Conservation (phyloP, 1,140 invertebrate genomes). For the Drosophila equinoxialis region DNA sequence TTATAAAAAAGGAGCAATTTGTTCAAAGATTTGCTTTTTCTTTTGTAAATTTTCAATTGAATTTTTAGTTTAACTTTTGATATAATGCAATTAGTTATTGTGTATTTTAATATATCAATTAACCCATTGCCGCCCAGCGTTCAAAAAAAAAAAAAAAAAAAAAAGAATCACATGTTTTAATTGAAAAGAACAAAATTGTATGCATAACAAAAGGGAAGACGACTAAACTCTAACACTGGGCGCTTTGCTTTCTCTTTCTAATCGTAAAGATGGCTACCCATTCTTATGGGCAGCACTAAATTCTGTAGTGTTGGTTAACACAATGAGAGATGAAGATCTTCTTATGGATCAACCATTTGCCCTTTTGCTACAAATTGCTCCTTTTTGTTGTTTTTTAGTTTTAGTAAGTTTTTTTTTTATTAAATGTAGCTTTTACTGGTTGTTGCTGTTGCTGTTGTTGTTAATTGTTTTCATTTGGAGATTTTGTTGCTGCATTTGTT, state of each 20-base stretch:
- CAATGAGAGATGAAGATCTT: neutral
- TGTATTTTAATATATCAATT: conserved; percentile 24
- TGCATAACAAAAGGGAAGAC: too few relatives aligned
- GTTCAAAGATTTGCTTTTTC: conserved; percentile 67
- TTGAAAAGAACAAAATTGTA: too few relatives aligned
- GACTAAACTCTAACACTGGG: neutral
- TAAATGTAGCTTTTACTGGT: conserved; percentile 43
- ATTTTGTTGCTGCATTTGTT: conserved; percentile 43
- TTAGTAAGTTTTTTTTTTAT: neutral
- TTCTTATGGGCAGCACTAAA: neutral
- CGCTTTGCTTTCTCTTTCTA: neutral
- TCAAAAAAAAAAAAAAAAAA: conserved; percentile 21
- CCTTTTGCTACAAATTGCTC: conserved; percentile 57
- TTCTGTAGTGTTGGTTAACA: conserved; percentile 2
- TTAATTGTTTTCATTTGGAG: conserved; percentile 38
- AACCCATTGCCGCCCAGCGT: conserved; percentile 77
- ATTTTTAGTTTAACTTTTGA: conserved; percentile 26
- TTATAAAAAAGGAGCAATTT: conserved; percentile 77
- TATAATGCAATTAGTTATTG: conserved; percentile 53
- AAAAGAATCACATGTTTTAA: too few relatives aligned
- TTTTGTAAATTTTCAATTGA: neutral
- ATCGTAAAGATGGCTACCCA: too few relatives aligned
- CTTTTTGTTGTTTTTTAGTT: conserved; percentile 39
- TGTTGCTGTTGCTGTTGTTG: conserved; percentile 33
- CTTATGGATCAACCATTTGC: too few relatives aligned